Evolutionary conservation across 2,888 invertebrate genomes (phyloP).

Genomic region (Chirona hameri): DNA sequence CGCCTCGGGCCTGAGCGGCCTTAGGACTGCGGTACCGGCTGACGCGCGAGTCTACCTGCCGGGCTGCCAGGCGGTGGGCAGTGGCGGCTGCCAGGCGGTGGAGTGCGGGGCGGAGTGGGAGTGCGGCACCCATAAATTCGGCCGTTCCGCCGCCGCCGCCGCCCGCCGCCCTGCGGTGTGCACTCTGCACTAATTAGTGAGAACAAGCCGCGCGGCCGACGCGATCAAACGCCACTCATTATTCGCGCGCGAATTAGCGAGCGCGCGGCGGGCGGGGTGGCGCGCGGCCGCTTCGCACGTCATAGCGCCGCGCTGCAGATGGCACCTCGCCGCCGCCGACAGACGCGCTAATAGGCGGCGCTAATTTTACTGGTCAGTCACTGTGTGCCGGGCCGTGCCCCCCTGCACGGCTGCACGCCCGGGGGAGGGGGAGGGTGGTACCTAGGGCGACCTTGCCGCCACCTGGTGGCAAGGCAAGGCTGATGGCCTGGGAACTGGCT

Average conservation of each 20-base stretch:
- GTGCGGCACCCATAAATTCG: neutral
- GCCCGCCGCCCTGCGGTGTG: neutral
- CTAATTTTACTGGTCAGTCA: neutral
- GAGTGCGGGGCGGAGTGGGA: neutral
- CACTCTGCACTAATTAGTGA: slow-evolving; percentile 22
- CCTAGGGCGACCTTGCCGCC: too few species aligned
- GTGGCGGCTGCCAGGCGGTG: neutral
- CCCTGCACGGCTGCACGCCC: neutral
- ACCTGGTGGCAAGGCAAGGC: too few species aligned
- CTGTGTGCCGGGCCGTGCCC: neutral
- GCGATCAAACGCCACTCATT: neutral
- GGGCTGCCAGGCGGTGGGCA: neutral
- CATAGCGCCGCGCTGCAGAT: neutral
- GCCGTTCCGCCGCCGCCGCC: neutral
- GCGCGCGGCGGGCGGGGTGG: neutral
- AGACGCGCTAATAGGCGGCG: neutral
- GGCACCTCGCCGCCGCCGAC: neutral
- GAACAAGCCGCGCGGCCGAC: neutral
- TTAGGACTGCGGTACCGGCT: too few species aligned
- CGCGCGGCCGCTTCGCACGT: neutral
- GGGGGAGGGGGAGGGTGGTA: neutral
- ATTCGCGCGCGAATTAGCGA: neutral
- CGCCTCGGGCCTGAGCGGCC: neutral
- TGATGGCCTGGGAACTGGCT: too few species aligned
- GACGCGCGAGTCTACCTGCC: neutral